Base-by-base conservation (phyloP, 1,140 invertebrate species). In the Glomeris maerens region DNA sequence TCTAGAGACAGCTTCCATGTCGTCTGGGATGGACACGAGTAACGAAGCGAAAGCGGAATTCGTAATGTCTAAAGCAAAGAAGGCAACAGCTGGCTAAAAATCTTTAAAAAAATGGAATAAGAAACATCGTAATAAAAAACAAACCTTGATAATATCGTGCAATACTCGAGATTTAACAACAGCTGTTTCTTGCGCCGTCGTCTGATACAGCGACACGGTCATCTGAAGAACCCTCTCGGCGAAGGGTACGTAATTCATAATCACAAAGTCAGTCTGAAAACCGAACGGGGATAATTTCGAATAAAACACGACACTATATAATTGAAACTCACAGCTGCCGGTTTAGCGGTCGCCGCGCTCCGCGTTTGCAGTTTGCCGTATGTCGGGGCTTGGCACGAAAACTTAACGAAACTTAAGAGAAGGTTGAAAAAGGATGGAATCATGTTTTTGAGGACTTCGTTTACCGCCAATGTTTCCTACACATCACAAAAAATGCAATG, bases 1-100 rank as follows among this genome's bases (percentile, higher is more conserved):
- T 78, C 79, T 21, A 88, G 82, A 2, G 83, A 80, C 47, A 90
- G 64, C 71, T 87, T 84, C 89, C 89, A 93, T 3, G 85, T 89
- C 52, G 77, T 78, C 36, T 81, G 77, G 4, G 80, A 81, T 1
- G 81, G 77, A 64, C 86, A 91, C 48, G 77, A 74, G 60, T 92
- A 92, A 67, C 90, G 89, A 66, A 86, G 73, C 10, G 78, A 74
- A 47, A 93, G 65, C 17, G 88, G 85, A 31, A 81, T 69, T 26
- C 79, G 75, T 55, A 88, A 66, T 5, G 80, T 76, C 71, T 75
- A 55, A 45, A 60, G 60, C 5, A 51, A 55, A 2, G 57, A 29
- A 53, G 27, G 29, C 22, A 53, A 27, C 23, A 53, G 7, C 20
- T 50, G 13, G 31, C n/a, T 28, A 17, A 36, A n/a, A 46, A 39